A percentile compares a stretch with the other conserved stretches of the same genome.
Conservation (phyloP, 2,888 invertebrate genomes). For the Augiades crinisus region DNA sequence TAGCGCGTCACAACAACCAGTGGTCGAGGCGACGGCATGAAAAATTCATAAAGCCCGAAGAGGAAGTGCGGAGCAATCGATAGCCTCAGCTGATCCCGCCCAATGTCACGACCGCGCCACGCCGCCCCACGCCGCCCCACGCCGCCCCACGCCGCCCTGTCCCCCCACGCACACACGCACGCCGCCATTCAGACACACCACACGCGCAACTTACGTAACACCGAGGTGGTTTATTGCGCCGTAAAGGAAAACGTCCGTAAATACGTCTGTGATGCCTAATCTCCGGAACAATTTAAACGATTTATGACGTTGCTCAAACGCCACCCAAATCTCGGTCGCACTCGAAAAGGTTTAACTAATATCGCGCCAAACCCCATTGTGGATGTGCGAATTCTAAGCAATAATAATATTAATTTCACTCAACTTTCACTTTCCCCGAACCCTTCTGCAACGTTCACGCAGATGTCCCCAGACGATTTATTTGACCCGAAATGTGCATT, state of each 20-base stretch:
- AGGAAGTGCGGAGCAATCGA: slow-evolving; percentile 71
- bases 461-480: slow-evolving; percentile 48
- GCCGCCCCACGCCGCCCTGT: slow-evolving; percentile 37
- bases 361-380: neutral
- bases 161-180: slow-evolving; percentile 30
- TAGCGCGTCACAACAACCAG: slow-evolving; percentile 37
- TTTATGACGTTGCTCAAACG: neutral
- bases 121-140: slow-evolving; percentile 33
- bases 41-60: slow-evolving; percentile 71
- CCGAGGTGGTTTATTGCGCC: neutral
- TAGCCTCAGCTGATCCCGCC: slow-evolving; percentile 73
- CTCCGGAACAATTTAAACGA: slow-evolving; percentile 15
- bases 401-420: neutral
- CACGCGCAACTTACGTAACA: slow-evolving; percentile 21
- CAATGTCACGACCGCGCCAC: slow-evolving; percentile 71
- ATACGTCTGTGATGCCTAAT: slow-evolving; percentile 11
- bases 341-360: neutral
- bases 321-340: neutral
- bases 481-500: slow-evolving; percentile 52
- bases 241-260: slow-evolving; percentile 17
- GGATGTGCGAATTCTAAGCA: slow-evolving; percentile 9
- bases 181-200: slow-evolving; percentile 13
- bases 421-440: slow-evolving; percentile 43
- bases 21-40: slow-evolving; percentile 45
- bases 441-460: slow-evolving; percentile 45